Percentiles rank a stretch among this genome's conserved stretches.
These are phyloP conservation scores for Tribolium madens DNA, from an alignment of 1,140 invertebrate species.

Conservation along the genomic window DNA sequence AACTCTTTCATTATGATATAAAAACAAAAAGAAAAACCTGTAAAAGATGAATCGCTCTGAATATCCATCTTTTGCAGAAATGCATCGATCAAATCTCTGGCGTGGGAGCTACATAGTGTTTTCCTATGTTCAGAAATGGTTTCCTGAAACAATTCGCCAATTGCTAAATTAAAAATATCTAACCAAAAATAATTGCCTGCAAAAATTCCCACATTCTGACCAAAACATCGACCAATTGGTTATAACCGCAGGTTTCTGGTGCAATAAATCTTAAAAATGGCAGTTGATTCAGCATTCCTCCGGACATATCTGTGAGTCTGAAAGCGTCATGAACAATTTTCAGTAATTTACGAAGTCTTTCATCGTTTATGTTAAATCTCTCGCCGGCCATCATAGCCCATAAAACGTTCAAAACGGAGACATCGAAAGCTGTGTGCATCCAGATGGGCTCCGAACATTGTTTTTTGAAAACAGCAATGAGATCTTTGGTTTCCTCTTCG, in stretches of 20 bases:
- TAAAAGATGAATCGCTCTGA: slow-evolving; percentile 57
- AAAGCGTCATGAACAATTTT: slow-evolving; percentile 71
- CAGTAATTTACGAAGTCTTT: slow-evolving; percentile 68
- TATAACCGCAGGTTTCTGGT: slow-evolving; percentile 72
- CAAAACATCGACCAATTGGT: slow-evolving; percentile 59
- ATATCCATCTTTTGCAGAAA: slow-evolving; percentile 58
- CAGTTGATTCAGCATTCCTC: slow-evolving; percentile 75
- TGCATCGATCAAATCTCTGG: slow-evolving; percentile 58
- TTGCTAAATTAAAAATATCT: neutral
- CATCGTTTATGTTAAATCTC: slow-evolving; percentile 71
- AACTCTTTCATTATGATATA: slow-evolving; percentile 48
- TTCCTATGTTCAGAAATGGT: slow-evolving; percentile 57
- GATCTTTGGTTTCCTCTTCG: slow-evolving; percentile 69
- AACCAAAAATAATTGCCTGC: slow-evolving; percentile 6
- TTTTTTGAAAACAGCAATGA: slow-evolving; percentile 65
- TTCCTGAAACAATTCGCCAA: slow-evolving; percentile 53
- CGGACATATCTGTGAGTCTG: slow-evolving; percentile 73
- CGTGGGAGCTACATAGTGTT: slow-evolving; percentile 44
- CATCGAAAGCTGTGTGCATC: slow-evolving; percentile 71
- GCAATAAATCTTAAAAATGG: slow-evolving; percentile 74
- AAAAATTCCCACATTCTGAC: slow-evolving; percentile 49
- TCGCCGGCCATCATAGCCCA: slow-evolving; percentile 79
- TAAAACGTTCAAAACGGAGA: slow-evolving; percentile 77
- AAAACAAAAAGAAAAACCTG: slow-evolving; percentile 70
- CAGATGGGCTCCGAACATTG: slow-evolving; percentile 62